Conservation (phyloP, 2,888 invertebrate species). For the Digitonthophagus gazella region DNA sequence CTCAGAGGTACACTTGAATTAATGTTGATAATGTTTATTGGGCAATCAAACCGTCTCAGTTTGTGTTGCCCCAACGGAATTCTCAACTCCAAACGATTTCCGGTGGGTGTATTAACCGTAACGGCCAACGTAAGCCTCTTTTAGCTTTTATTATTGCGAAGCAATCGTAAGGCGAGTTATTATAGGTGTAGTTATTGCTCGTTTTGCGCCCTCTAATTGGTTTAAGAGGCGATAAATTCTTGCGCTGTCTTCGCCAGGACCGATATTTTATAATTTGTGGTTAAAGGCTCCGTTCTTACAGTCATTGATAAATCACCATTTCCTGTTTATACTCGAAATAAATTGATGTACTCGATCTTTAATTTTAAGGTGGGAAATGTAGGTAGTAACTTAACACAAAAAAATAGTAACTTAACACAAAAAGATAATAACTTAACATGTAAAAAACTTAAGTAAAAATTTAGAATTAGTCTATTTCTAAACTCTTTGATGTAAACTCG, state of each 20-base stretch:
- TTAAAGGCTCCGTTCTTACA: background rate
- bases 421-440: too few relatives aligned
- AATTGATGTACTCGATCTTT: background rate
- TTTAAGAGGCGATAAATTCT: background rate
- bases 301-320: background rate
- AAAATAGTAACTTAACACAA: too few relatives aligned
- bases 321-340: background rate
- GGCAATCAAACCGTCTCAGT: conserved; percentile 11
- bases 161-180: background rate
- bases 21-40: conserved; percentile 16
- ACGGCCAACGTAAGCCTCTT: background rate
- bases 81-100: background rate
- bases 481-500: background rate
- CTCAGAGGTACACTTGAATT: conserved; percentile 8
- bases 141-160: background rate
- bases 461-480: background rate
- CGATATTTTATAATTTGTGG: background rate
- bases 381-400: too few relatives aligned
- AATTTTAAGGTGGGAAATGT: too few relatives aligned
- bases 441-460: too few relatives aligned
- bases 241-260: background rate
- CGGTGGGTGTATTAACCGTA: background rate
- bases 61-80: background rate
- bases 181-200: background rate
- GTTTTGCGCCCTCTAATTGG: background rate